Base-by-base conservation (phyloP, 2,888 invertebrate genomes). In the Horisme vitalbata region DNA sequence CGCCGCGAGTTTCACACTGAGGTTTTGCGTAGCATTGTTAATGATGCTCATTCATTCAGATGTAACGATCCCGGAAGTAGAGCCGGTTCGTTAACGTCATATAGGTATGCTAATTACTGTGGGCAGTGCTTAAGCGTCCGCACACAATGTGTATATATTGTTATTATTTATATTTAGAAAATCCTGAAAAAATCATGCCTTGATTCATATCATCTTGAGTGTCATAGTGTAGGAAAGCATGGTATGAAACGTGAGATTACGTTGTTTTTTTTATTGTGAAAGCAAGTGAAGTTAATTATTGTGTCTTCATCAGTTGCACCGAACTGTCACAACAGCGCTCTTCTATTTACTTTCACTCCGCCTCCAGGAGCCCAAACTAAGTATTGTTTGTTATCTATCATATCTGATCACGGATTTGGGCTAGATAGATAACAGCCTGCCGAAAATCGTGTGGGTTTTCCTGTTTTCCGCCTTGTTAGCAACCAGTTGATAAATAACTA, bases 21-120 rank as follows among this genome's bases (percentile, higher is more conserved):
- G 57, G 63, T 67, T 69, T 71, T 62, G 60, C 62, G 65, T 69
- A 68, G 69, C 69, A 73, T 78, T 77, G 72, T 79, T n/a, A 77
- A 75, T 74, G 76, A 79, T 82, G 77, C 76, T 82, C 83, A 80
- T 81, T 85, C 79, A 82, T 32, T 74, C n/a, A n/a, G 74, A 81
- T 79, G 68, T 82, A 83, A 77, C 78, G 78, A 80, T 81, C 88
- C 87, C 88, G 88, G 88, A 88, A 88, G 86, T 84, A 69, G 67
- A 81, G 83, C 85, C 82, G 82, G 85, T 87, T 85, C 74, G 74
- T 79, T 76, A 80, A 79, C 84, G 83, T 84, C 83, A 79, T 79
- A 64, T 79, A 70, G 73, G 72, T 83, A 86, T 86, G 83, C 78
- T 84, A 84, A 86, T 85, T 80, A 74, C 63, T 68, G 69, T 75